Evolutionary conservation across 2,888 invertebrate species (phyloP), one percentile per base, ranked within the genome.

Genomic region (Fissipunctia ypsillon): DNA sequence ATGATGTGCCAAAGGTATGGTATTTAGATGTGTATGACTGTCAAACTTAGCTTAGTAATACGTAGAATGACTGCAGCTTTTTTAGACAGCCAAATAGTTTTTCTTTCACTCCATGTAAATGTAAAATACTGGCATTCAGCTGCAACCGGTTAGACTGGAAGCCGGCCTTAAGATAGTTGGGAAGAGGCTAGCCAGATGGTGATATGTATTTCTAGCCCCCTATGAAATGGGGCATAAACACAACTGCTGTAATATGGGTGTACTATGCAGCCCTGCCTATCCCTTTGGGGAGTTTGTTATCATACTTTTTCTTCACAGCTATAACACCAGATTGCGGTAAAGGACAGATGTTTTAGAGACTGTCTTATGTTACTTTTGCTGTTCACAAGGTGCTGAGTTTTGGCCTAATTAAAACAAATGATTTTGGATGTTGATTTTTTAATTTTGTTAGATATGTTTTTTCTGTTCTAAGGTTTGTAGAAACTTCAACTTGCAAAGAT

Each of bases 11-110:
- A 43, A 43, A 22, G 16, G 1, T 10, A 65, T 43, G 12, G n/a
- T 25, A 60, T 38, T 48, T 9, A 48, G 0, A 25, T 3, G 22
- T 5, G 0, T 6, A 25, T 10, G 22, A 22, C 14, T 48, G 68
- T 48, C 25, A 69, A 69, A 61, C 35, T 9, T 28, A 14, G 16
- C 19, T 38, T 22, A 28, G 14, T 41, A 54, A 41, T 10, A 41
- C 41, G 25, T 66, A 54, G 22, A 28, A 41, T 57, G 61, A 60
- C 12, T 67, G n/a, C 67, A 66, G 10, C 16, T 57, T 67, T 41
- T 6, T 2, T 28, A 41, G 28, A 38, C 66, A 28, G 5, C 48
- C 22, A 56, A 56, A 19, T 19, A 38, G 12, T 28, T 14, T 63
- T 28, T 61, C 12, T 28, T 16, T 25, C 10, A 19, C 41, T 25